Conservation (phyloP, 2,888 invertebrate species). For the Furcula furcula region DNA sequence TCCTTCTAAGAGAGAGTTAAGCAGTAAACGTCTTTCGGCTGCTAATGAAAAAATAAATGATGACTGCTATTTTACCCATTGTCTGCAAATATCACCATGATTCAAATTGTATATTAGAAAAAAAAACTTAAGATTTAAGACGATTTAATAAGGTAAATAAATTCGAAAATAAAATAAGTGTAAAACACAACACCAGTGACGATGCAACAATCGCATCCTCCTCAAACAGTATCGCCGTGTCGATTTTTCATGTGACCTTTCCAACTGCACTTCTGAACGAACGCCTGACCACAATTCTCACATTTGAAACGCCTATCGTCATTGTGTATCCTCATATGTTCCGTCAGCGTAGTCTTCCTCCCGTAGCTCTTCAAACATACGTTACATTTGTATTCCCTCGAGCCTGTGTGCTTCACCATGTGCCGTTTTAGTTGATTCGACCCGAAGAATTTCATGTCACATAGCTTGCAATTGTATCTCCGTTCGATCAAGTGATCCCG, state of each 20-base stretch:
- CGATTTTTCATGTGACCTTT: constrained; percentile 21
- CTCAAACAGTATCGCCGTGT: constrained; percentile 20
- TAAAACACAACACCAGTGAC: no score
- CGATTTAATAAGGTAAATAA: no score
- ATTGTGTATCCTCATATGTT: constrained; percentile 44
- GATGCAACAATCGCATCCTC: no score
- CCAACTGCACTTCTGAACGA: constrained; percentile 43
- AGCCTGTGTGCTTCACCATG: constrained; percentile 29
- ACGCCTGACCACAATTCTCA: constrained; percentile 37
- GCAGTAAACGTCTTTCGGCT: no score
- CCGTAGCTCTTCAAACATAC: constrained; percentile 37
- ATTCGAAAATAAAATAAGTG: no score
- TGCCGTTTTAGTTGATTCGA: constrained; percentile 31
- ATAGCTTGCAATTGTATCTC: constrained; percentile 39
- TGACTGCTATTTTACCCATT: no score
- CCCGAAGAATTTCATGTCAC: constrained; percentile 42
- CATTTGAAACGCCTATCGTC: constrained; percentile 39
- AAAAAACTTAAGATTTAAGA: no score
- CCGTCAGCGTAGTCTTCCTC: constrained; percentile 28
- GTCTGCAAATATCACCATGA: no score
- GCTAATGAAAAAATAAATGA: no score
- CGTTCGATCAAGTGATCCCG: constrained; percentile 46
- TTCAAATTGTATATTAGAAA: no score
- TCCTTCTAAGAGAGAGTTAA: no score
- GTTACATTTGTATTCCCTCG: constrained; percentile 30